Conservation (phyloP, 1,140 invertebrate genomes). For the Triops longicaudatus region DNA sequence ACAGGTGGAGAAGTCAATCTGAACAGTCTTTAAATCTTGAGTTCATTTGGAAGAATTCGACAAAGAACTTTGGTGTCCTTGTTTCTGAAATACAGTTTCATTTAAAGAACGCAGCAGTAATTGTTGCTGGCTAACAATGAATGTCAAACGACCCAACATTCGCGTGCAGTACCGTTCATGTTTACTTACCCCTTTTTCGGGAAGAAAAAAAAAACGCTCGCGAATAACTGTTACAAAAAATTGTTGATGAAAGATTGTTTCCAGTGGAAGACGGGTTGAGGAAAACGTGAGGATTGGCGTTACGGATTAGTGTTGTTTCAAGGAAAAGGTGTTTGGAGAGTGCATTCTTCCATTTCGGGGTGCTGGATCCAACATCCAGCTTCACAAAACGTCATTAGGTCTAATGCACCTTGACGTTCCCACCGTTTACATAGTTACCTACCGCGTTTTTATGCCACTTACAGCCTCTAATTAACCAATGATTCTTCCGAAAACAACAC, state of each 20-base stretch:
- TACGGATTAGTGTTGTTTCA: not conserved
- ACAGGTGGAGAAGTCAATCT: too few species aligned
- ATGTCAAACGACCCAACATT: too few species aligned
- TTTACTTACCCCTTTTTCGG: too few species aligned
- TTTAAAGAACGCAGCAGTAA: too few species aligned
- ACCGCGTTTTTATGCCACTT: slow-evolving; percentile 14
- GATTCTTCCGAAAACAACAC: slow-evolving; percentile 6
- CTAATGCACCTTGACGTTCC: slow-evolving; percentile 14
- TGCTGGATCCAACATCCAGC: not conserved
- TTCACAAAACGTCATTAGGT: slow-evolving; percentile 7
- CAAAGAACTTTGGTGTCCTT: too few species aligned
- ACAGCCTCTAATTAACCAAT: slow-evolving; percentile 12
- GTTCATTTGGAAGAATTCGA: too few species aligned
- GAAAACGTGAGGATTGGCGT: not conserved
- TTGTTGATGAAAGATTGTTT: not conserved
- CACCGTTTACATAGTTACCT: slow-evolving; percentile 12
- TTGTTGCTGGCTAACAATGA: too few species aligned
- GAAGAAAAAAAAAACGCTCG: too few species aligned
- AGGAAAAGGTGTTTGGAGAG: not conserved
- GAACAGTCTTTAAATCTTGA: too few species aligned
- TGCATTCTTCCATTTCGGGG: not conserved
- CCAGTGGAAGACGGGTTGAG: not conserved
- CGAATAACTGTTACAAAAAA: not conserved
- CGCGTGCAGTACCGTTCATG: too few species aligned
- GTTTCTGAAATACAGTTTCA: too few species aligned